Evolutionary conservation across 2,888 invertebrate species (phyloP).

Genomic region (Microctonus aethiopoides): DNA sequence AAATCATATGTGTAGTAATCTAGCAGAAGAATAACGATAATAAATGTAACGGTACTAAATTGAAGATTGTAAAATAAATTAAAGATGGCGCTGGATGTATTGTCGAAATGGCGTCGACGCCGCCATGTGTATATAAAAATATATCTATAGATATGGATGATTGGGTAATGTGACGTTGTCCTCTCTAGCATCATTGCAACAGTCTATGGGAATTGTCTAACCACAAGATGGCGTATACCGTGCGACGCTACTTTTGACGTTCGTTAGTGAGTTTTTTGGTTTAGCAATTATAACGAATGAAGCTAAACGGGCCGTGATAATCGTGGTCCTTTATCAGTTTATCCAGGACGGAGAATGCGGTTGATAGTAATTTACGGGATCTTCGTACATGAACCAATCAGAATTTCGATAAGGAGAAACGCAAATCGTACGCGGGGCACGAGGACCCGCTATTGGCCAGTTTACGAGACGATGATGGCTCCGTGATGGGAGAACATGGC

Average conservation of each 20-base stretch:
- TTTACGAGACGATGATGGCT: slow-evolving; percentile 59
- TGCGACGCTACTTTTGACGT: slow-evolving; percentile 63
- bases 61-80: not conserved
- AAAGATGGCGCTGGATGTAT: not conserved
- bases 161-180: not conserved
- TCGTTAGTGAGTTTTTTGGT: slow-evolving; percentile 50
- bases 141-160: no score
- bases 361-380: slow-evolving; percentile 50
- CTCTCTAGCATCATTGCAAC: not conserved
- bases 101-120: slow-evolving; percentile 2
- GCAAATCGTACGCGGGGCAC: slow-evolving; percentile 46
- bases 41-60: not conserved
- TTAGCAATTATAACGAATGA: slow-evolving; percentile 32
- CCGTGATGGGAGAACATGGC: slow-evolving; percentile 75
- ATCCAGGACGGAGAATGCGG: slow-evolving; percentile 53
- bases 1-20: no score
- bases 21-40: no score
- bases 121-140: slow-evolving; percentile 1
- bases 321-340: slow-evolving; percentile 34
- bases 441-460: slow-evolving; percentile 59
- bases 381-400: slow-evolving; percentile 48
- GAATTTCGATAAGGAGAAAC: slow-evolving; percentile 40
- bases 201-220: slow-evolving; percentile 25
- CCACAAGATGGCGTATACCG: slow-evolving; percentile 57
- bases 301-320: slow-evolving; percentile 19